A percentile compares a stretch with the other conserved stretches of the same genome.
Conservation (phyloP, 2,888 invertebrate species). For the Apomyelois bistriatella region DNA sequence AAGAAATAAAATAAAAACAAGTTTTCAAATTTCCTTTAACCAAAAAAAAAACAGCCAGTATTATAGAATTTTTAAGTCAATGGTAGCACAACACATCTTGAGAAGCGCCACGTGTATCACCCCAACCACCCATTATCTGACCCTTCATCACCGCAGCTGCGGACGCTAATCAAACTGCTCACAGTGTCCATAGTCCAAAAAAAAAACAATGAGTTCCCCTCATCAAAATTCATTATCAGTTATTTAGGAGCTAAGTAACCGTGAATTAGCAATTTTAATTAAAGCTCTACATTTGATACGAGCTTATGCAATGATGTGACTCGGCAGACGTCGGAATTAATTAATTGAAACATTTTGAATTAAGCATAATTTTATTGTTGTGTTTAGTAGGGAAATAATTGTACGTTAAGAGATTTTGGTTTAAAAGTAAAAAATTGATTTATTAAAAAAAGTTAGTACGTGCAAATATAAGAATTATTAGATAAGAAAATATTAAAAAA, state of each 20-base stretch:
- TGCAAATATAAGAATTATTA: too few relatives aligned
- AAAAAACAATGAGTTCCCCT: slow-evolving; percentile 2
- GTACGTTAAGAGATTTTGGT: too few relatives aligned
- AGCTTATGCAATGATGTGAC: neutral
- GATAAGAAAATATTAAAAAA: too few relatives aligned
- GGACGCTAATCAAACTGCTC: slow-evolving; percentile 7
- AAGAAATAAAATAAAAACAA: too few relatives aligned
- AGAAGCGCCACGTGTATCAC: neutral
- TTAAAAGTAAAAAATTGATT: too few relatives aligned
- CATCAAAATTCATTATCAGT: neutral
- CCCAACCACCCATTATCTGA: neutral
- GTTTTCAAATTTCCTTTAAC: too few relatives aligned
- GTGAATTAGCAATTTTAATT: slow-evolving; percentile 15
- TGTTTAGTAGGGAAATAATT: too few relatives aligned
- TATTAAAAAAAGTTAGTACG: too few relatives aligned
- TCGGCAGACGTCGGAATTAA: neutral
- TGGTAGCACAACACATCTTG: neutral
- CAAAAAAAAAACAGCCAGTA: too few relatives aligned
- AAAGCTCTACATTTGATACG: slow-evolving; percentile 6
- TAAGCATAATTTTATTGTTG: too few relatives aligned
- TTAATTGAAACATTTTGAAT: neutral
- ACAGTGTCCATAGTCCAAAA: neutral
- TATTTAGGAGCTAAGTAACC: slow-evolving; percentile 13
- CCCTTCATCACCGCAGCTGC: slow-evolving; percentile 10
- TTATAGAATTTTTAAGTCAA: too few relatives aligned